Evolutionary conservation across 2,797 vertebrate genomes (phyloP), one percentile per base, ranked within the genome.

Genomic region (Hephaestus fuliginosus): DNA sequence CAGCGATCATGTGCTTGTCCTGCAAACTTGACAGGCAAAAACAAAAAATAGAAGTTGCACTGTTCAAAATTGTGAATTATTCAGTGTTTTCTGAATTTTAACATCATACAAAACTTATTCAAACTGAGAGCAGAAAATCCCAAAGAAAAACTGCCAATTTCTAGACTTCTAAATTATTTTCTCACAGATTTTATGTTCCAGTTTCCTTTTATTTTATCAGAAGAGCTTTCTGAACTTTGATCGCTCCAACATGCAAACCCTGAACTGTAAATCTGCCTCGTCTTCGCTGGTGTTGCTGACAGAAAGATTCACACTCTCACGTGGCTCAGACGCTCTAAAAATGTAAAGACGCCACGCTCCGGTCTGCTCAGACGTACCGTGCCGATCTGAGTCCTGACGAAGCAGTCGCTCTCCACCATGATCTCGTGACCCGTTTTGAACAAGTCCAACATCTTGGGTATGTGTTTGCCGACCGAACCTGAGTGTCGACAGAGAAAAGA

Each of bases 371-470:
- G 82, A 95, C 96, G 85, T 93, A 99, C 98, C 88, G 77, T 96
- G 46, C 95, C 97, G 76, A 98, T 94, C 93, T 95, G 95, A 2
- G 97, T 97, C 79, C 90, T 20, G 28, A 99, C 70, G 4, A 92
- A 78, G 73, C 71, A 84, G 25, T 97, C 96, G 17, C 53, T 87
- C 88, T 97, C 86, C 53, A 99, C 97, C 1, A 44, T 0, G 80
- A 97, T 98, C 87, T 97, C 96, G 0, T 96, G 95, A 48, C 97
- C 96, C 2, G 64, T 93, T 93, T 91, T 95, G 88, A 97, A 98
- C 71, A 96, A 72, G 2, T 93, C 69, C 90, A 99, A 33, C 97
- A 98, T 98, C 91, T 95, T 92, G 52, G 94, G 85, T 80, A 99
- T 95, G 87, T 98, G 93, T 20, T 76, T 70, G 39, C 96, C 93